Conservation (phyloP, 1,140 invertebrate species). For the Ganaspis sp. region DNA sequence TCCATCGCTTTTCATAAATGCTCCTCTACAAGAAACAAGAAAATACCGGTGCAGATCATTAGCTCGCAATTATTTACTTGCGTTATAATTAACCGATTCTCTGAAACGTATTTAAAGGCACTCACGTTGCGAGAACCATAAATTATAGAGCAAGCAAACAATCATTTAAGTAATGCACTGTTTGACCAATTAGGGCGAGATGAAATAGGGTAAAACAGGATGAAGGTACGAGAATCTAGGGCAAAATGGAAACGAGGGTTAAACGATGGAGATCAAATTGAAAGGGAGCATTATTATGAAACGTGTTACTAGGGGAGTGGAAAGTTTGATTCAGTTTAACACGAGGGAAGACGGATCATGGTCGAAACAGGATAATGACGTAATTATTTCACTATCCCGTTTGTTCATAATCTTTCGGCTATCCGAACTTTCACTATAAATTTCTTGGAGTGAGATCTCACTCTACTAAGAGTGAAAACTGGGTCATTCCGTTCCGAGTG, state of each 20-base stretch:
- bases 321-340: not conserved
- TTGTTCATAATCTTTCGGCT: too few species aligned
- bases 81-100: not conserved
- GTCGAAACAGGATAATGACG: not conserved
- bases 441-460: too few species aligned
- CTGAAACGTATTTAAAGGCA: too few species aligned
- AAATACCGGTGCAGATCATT: not conserved
- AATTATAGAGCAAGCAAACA: too few species aligned
- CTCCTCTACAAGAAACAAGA: not conserved
- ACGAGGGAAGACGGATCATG: not conserved
- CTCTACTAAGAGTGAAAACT: too few species aligned
- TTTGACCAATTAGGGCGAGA: not conserved
- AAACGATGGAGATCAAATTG: not conserved
- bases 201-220: not conserved
- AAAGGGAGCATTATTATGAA: slow-evolving; percentile 5
- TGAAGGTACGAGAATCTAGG: not conserved
- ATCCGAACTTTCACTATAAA: too few species aligned
- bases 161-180: not conserved
- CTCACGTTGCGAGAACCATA: too few species aligned
- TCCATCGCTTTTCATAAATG: slow-evolving; percentile 3
- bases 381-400: not conserved
- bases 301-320: not conserved
- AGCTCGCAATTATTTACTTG: not conserved
- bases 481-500: too few species aligned
- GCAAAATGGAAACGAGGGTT: slow-evolving; percentile 19